Conservation (phyloP, 2,888 invertebrate genomes). For the Pollenia angustigena region DNA sequence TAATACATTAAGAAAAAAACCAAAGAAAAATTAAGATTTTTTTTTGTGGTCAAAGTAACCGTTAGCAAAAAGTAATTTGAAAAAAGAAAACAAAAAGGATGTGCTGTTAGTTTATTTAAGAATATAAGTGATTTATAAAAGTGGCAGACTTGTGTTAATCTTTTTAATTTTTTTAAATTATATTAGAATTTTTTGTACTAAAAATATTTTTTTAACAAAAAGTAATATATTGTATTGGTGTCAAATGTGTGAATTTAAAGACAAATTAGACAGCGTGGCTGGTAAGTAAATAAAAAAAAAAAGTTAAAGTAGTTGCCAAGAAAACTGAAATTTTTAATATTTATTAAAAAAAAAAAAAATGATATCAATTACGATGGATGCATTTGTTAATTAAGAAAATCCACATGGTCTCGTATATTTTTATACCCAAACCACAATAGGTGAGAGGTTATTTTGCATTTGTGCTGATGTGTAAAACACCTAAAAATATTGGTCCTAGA, state of each 20-base stretch:
- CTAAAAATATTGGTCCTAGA: too few relatives aligned
- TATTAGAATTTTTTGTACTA: background rate
- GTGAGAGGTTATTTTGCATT: too few relatives aligned
- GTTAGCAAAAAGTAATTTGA: conserved; percentile 7
- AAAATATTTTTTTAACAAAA: background rate
- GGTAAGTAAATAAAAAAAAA: conserved; percentile 64
- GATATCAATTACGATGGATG: background rate
- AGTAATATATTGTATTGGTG: background rate
- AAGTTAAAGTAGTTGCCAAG: background rate
- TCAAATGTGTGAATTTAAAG: conserved; percentile 76
- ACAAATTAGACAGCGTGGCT: conserved; percentile 57
- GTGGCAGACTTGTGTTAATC: background rate
- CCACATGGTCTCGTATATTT: too few relatives aligned
- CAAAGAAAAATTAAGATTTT: conserved; percentile 1
- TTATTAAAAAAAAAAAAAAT: background rate
- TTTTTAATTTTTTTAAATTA: background rate
- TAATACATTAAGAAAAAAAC: conserved; percentile 24
- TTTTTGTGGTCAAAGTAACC: background rate
- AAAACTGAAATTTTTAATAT: background rate
- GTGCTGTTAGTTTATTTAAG: conserved; percentile 12
- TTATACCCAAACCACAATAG: too few relatives aligned
- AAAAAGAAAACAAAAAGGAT: conserved; percentile 20
- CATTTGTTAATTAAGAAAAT: background rate
- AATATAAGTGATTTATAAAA: background rate
- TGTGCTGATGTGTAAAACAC: too few relatives aligned